Evolutionary conservation across 2,797 vertebrate genomes (phyloP), one percentile per base, ranked within the genome.

Genomic region (Odontamblyopus lacepedii): DNA sequence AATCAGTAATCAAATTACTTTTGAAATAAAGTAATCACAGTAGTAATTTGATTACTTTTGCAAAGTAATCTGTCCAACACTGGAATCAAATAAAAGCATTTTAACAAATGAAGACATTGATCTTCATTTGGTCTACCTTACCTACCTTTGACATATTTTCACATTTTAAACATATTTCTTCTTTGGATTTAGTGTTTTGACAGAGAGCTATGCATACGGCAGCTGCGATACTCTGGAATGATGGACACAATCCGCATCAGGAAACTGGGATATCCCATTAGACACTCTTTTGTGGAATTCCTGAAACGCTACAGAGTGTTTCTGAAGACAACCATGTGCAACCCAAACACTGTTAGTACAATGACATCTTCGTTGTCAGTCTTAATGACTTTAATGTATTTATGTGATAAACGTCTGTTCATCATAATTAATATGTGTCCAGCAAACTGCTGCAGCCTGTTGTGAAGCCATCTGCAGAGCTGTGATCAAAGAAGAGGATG

Each of bases 221-320:
- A 99, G 81, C 91, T 99, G 68, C 91, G 94, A 7, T 98, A 97
- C 73, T 99, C 96, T 0, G 97, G 97, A 66, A 95, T 98, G 95
- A 91, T 97, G 91, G 96, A 99, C 86, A 99, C 97, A 0, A 95
- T 98, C 76, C 90, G 77, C 59, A 96, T 99, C 90, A 94, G 97
- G 66, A 96, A 93, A 75, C 87, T 93, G 3, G 97, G 97, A 61
- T 98, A 93, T 83, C 96, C 97, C 0, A 82, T 98, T 65, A 95
- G 95, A 51, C 96, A 97, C 91, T 94, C 74, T 0, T 97, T 96
- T 48, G 64, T 82, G 11, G 95, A 96, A 8, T 99, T 98, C 84
- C 89, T 95, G 41, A 83, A 85, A 0, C 93, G 96, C 64, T 99
- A 97, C 87, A 80, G 89, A 51, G 82, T 94, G 23, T 89, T 98